phyloP scores from a whole-genome alignment of 2,888 invertebrate species.

The Matsumyia berberina region DNA sequence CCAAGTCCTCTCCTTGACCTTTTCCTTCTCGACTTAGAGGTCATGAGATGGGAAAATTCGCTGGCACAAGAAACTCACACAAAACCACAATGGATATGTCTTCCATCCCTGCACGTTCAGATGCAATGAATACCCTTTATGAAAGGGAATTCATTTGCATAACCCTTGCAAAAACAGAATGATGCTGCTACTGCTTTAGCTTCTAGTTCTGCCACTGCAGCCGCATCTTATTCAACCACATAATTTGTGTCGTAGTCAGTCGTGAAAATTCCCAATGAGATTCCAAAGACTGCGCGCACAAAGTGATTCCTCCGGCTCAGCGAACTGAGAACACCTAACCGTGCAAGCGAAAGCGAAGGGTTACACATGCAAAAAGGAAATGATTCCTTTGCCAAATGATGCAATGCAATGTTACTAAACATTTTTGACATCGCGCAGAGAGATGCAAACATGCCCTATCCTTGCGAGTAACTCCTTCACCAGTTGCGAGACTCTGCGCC shows the following conservation, averaged over 20 bases:
- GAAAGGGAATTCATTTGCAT: constrained; percentile 58
- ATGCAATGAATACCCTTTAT: constrained; percentile 40
- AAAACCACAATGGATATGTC: background rate
- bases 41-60: constrained; percentile 1
- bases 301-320: constrained; percentile 67
- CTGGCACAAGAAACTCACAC: background rate
- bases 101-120: constrained; percentile 10
- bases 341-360: constrained; percentile 28
- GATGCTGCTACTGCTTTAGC: background rate
- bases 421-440: constrained; percentile 65
- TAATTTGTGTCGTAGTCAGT: constrained; percentile 68
- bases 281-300: constrained; percentile 45
- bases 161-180: constrained; percentile 45
- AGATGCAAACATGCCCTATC: constrained; percentile 51
- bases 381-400: constrained; percentile 75
- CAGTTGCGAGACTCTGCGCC: background rate
- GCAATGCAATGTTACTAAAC: constrained; percentile 72
- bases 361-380: constrained; percentile 41
- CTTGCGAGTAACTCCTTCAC: constrained; percentile 3
- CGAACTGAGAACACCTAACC: constrained; percentile 52
- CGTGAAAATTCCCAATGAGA: constrained; percentile 63
- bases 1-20: constrained; percentile 15
- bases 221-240: constrained; percentile 59
- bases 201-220: background rate
- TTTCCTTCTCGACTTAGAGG: background rate